Evolutionary conservation across 2,797 vertebrate species (phyloP).

Genomic region (Mallotus villosus): DNA sequence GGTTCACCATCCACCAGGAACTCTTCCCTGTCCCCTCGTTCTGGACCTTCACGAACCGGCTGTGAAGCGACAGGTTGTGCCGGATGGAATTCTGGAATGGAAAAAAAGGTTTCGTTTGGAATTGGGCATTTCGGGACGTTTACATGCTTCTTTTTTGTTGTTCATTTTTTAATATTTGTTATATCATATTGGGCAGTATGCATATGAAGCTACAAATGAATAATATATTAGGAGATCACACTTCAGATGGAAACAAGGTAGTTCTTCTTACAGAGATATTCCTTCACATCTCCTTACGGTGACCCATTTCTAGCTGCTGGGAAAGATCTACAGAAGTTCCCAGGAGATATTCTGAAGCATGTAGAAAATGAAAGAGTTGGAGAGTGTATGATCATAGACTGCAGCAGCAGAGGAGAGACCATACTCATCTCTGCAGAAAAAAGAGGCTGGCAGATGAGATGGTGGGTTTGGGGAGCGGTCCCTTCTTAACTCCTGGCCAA

Average conservation of each 20-base stretch:
- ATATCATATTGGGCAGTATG: neutral
- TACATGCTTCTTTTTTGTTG: too few species aligned
- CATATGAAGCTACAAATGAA: neutral
- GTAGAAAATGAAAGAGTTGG: constrained; percentile 60
- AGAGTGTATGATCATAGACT: constrained; percentile 36
- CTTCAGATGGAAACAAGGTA: constrained; percentile 12
- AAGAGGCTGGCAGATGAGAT: constrained; percentile 24
- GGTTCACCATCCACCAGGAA: constrained; percentile 99
- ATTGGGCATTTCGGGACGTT: neutral
- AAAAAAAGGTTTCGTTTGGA: constrained; percentile 13
- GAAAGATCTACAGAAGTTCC: constrained; percentile 57
- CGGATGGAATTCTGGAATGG: constrained; percentile 91
- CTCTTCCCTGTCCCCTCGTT: constrained; percentile 98
- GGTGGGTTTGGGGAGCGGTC: constrained; percentile 24
- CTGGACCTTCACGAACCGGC: constrained; percentile 94
- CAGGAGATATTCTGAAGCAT: constrained; percentile 52
- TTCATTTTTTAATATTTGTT: neutral
- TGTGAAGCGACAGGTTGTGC: constrained; percentile 97
- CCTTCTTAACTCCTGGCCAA: constrained; percentile 44
- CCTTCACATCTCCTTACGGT: constrained; percentile 42
- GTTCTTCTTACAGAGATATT: constrained; percentile 22
- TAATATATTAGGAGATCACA: neutral
- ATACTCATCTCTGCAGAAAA: constrained; percentile 46
- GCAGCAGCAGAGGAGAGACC: constrained; percentile 43
- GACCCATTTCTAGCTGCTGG: constrained; percentile 60